Percentiles rank a stretch among this genome's conserved stretches.
Evolutionary conservation across 2,113 vertebrate genomes (phyloP).

Genomic region (Apteryx mantelli): DNA sequence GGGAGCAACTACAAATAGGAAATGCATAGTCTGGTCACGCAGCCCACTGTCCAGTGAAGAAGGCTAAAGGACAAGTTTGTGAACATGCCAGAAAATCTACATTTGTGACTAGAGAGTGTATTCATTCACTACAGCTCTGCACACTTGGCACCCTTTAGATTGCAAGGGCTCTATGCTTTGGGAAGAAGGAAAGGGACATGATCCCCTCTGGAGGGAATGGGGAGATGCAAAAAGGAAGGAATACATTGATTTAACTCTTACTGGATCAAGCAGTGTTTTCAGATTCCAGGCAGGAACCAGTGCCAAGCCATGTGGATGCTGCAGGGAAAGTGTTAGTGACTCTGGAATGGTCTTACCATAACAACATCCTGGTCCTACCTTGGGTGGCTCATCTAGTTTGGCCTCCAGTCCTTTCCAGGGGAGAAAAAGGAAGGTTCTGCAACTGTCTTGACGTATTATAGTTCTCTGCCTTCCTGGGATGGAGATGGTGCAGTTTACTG

Average conservation of each 20-base stretch:
- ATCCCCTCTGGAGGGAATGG: not conserved
- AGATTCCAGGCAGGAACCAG: not conserved
- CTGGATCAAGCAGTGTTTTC: not conserved
- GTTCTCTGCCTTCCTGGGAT: not conserved
- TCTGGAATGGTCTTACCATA: not conserved
- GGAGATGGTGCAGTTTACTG: not conserved
- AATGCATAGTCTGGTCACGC: not conserved
- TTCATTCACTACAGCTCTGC: not conserved
- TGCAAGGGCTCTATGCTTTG: not conserved
- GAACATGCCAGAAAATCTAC: not conserved
- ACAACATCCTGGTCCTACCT: not conserved
- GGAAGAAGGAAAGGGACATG: not conserved
- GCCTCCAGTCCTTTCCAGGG: not conserved
- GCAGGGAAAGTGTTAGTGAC: not conserved
- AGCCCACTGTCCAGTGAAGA: not conserved
- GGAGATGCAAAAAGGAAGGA: not conserved
- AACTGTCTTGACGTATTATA: rapidly evolving
- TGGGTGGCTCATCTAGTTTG: not conserved
- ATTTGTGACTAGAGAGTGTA: not conserved
- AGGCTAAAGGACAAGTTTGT: not conserved
- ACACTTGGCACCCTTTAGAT: not conserved
- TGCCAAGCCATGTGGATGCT: not conserved
- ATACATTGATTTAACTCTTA: not conserved
- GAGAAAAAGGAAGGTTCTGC: not conserved
- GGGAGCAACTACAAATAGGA: not conserved